Evolutionary conservation across 2,888 invertebrate species (phyloP).

Genomic region (Tenodera sinensis): DNA sequence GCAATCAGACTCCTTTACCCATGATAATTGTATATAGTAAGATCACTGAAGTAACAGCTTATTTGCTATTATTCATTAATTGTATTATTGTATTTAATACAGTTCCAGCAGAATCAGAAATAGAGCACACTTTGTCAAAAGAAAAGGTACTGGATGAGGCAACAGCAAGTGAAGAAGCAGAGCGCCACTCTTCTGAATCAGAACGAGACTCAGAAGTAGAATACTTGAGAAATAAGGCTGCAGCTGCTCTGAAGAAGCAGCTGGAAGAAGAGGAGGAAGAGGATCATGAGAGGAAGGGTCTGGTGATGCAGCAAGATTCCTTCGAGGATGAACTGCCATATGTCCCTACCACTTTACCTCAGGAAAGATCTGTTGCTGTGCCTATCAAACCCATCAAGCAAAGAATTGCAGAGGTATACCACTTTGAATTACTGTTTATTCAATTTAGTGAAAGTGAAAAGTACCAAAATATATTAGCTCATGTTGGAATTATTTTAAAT

Average conservation of each 20-base stretch:
- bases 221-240: conserved; percentile 33
- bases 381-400: conserved; percentile 78
- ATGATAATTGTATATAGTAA: too few species aligned
- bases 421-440: not conserved
- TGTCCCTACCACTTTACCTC: conserved; percentile 84
- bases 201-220: conserved; percentile 66
- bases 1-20: too few species aligned
- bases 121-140: not conserved
- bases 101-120: conserved; percentile 31
- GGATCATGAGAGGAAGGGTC: conserved; percentile 68
- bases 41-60: too few species aligned
- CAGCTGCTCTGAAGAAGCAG: conserved; percentile 32
- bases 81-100: not conserved
- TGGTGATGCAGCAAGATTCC: conserved; percentile 77
- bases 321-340: conserved; percentile 84
- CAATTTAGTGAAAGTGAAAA: not conserved
- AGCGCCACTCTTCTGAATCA: conserved; percentile 60
- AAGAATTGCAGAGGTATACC: conserved; percentile 41
- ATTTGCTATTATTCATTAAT: too few species aligned
- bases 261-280: conserved; percentile 56
- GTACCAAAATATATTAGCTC: not conserved
- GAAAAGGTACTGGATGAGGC: not conserved
- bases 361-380: conserved; percentile 76
- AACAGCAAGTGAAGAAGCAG: conserved; percentile 33
- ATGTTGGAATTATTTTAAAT: not conserved